Evolutionary conservation across 92 coral and sea anemone genomes (phyloP).

Genomic region (Diadumene lineata): DNA sequence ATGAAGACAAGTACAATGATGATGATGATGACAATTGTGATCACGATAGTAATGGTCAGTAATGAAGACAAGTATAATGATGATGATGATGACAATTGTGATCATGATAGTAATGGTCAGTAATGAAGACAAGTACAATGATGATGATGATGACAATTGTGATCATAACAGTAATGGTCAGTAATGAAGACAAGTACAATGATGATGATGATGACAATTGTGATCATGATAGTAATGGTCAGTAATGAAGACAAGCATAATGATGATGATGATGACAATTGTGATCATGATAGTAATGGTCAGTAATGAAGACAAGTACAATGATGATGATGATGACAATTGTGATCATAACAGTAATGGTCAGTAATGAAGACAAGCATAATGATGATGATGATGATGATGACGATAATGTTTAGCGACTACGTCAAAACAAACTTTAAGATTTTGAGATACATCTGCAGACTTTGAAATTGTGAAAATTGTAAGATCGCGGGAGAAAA

Average conservation of each 20-base stretch:
- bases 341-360: background rate
- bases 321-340: background rate
- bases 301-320: no score
- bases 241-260: background rate
- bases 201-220: background rate
- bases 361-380: no score
- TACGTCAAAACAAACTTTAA: no score
- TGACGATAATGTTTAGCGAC: background rate
- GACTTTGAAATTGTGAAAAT: no score
- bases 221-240: background rate
- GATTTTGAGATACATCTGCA: no score
- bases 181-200: background rate
- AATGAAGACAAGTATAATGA: no score
- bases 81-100: background rate
- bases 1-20: no score
- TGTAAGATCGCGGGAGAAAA: no score
- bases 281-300: background rate
- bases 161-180: background rate
- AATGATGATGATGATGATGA: conserved; percentile 12
- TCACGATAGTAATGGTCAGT: background rate
- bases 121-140: background rate
- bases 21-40: background rate
- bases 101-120: background rate
- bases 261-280: background rate
- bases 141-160: background rate